Evolutionary conservation across 2,888 invertebrate genomes (phyloP).

Genomic region (Doris montereyensis): DNA sequence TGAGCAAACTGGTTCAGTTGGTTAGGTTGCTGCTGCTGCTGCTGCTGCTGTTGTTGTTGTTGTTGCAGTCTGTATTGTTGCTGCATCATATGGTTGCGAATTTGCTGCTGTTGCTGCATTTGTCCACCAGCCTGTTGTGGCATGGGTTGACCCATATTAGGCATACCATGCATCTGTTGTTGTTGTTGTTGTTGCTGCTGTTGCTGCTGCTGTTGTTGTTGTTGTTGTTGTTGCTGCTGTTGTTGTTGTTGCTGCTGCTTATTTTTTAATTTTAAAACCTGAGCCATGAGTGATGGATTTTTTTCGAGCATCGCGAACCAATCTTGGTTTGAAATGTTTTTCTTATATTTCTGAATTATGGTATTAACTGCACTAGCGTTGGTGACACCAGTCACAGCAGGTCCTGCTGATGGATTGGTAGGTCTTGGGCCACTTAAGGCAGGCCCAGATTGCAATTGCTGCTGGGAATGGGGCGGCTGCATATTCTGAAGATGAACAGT

Average conservation of each 20-base stretch:
- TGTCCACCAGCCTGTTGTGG: constrained; percentile 49
- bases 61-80: constrained; percentile 62
- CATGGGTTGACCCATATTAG: constrained; percentile 57
- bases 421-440: constrained; percentile 55
- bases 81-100: constrained; percentile 46
- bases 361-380: constrained; percentile 73
- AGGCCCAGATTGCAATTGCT: constrained; percentile 50
- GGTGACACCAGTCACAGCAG: constrained; percentile 54
- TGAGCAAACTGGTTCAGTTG: constrained; percentile 71
- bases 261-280: constrained; percentile 86
- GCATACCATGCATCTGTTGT: constrained; percentile 48
- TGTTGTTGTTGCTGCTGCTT: constrained; percentile 60
- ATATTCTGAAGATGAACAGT: constrained; percentile 40
- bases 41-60: constrained; percentile 59
- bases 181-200: constrained; percentile 50
- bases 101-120: constrained; percentile 59
- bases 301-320: constrained; percentile 91
- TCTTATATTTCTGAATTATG: constrained; percentile 90
- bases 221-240: constrained; percentile 47
- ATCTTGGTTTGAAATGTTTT: constrained; percentile 92
- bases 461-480: constrained; percentile 39
- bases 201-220: constrained; percentile 41
- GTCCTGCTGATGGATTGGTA: constrained; percentile 57
- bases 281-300: constrained; percentile 95
- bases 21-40: constrained; percentile 62